Percentiles rank a stretch among this genome's conserved stretches.
Conservation (phyloP, 2,113 vertebrate species). For the Zosterops lateralis region DNA sequence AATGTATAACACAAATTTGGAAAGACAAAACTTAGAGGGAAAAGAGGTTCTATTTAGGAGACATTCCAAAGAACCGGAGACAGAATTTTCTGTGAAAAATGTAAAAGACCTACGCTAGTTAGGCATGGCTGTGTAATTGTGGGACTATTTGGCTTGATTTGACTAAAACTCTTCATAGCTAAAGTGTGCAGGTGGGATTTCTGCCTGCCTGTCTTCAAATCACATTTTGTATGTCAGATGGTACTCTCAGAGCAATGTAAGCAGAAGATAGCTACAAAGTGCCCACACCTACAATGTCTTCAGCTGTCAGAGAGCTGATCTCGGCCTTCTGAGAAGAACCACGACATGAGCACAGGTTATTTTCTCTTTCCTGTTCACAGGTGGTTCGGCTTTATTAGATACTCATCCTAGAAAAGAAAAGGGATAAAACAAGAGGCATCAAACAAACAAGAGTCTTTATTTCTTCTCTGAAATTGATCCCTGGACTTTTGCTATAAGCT, state of each 20-base stretch:
- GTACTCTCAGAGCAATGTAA: background rate
- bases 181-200: background rate
- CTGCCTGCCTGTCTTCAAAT: background rate
- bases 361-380: background rate
- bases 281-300: background rate
- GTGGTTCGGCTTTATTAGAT: background rate
- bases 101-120: background rate
- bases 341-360: background rate
- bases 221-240: background rate
- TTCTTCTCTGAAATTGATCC: background rate
- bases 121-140: background rate
- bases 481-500: background rate
- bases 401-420: background rate
- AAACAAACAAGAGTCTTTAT: background rate
- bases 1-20: background rate
- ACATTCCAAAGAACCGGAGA: background rate
- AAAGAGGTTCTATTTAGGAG: background rate
- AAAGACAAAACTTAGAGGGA: background rate
- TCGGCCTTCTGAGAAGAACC: background rate
- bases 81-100: background rate
- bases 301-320: background rate
- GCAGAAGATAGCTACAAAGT: background rate
- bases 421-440: rapidly evolving
- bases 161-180: background rate
- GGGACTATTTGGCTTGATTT: background rate